phyloP scores from a whole-genome alignment of 1,140 invertebrate genomes.

The Anthonomus grandis region DNA sequence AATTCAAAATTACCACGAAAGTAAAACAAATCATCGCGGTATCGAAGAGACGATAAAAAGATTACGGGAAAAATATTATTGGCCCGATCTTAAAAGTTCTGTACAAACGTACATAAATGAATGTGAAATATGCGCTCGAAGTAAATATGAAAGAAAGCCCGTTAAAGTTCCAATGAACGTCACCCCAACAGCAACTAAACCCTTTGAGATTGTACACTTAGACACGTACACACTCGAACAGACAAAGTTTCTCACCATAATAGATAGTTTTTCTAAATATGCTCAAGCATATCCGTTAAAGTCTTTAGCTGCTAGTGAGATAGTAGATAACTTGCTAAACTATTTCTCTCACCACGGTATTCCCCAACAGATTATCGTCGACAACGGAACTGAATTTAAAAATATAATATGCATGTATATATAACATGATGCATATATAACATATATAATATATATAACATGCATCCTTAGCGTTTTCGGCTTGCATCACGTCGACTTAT shows the following conservation, averaged over 20 bases:
- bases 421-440: too few relatives aligned
- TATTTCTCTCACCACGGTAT: constrained; percentile 27
- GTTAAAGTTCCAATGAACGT: constrained; percentile 12
- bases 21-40: constrained; percentile 26
- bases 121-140: constrained; percentile 10
- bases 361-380: constrained; percentile 28
- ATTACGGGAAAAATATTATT: constrained; percentile 21
- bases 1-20: constrained; percentile 10
- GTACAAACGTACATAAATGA: constrained; percentile 24
- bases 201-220: neutral
- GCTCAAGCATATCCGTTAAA: constrained; percentile 24
- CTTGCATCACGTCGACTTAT: too few relatives aligned
- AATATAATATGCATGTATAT: too few relatives aligned
- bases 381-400: constrained; percentile 35
- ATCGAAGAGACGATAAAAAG: constrained; percentile 19
- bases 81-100: constrained; percentile 6
- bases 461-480: too few relatives aligned
- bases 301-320: constrained; percentile 8
- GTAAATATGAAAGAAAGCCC: constrained; percentile 4
- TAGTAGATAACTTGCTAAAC: constrained; percentile 28
- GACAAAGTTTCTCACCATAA: neutral
- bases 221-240: neutral
- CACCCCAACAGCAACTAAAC: neutral
- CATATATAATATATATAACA: too few relatives aligned
- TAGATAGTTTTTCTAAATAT: constrained; percentile 17